Evolutionary conservation across 2,888 invertebrate species (phyloP), one percentile per base, ranked within the genome.

Genomic region (Melanophora roralis): DNA sequence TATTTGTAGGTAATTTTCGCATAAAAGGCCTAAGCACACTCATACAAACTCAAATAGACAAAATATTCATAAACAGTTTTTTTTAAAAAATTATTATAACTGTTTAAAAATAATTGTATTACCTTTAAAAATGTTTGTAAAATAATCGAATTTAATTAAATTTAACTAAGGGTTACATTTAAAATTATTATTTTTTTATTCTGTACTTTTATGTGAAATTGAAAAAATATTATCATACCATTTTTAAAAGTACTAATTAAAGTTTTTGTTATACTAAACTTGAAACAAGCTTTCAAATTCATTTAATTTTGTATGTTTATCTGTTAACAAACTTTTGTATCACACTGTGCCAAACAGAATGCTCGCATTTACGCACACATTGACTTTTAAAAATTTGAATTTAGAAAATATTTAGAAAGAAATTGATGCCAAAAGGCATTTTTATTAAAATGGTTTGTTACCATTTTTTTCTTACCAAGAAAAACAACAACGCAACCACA

Each of bases 401-500:
- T n/a, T 27, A n/a, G 12, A 55, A 32, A 62, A 53, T 14, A 51
- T 27, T 51, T 27, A n/a, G 12, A 49, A 55, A 47, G 45, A 57
- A 68, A 47, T 36, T 34, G 43, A 57, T 27, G 68, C 68, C 47
- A 68, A 68, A 68, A 55, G 57, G 55, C 57, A 57, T 55, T 68
- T 51, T 51, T 14, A 14, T 14, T 53, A 32, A 34, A 23, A 43
- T 27, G 55, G 34, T 11, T 19, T 27, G 7, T 53, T 34, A 6
- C 8, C n/a, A 6, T 27, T 45, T 14, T 43, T 45, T 45, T 45
- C 9, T 4, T 5, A 27, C 27, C 6, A 27, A 5, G 12, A 12
- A 40, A 40, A 2, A 36, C 5, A 40, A 40, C 21, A 27, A 5
- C 49, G 23, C 14, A 51, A 53, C 32, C 14, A 16, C 1, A 27